Evolutionary conservation across 2,113 vertebrate species (phyloP), one percentile per base, ranked within the genome.

Genomic region (Tursiops truncatus): DNA sequence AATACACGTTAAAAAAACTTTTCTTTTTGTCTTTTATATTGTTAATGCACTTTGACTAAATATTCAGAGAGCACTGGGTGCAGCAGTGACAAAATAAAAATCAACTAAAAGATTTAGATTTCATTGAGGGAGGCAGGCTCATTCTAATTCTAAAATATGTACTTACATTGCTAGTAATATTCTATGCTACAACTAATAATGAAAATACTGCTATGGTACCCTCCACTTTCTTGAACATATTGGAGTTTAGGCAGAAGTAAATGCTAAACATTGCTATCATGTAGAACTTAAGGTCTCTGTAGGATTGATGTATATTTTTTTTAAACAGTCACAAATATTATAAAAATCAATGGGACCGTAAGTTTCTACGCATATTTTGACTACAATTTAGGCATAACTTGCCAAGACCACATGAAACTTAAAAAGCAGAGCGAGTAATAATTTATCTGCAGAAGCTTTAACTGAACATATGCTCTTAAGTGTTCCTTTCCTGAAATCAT

Each of bases 91-190:
- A 85, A 91, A 84, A 76, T 63, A 95, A 98, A 97, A 91, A 86
- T 44, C 60, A 76, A 89, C 26, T 82, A 86, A 82, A 94, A 92
- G 33, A 56, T 50, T 92, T 56, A n/a, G 28, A 93, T 77, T 91
- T 84, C 26, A 77, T 18, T 89, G 33, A 91, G n/a, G 89, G 11
- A 92, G 20, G 25, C 3, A 91, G 44, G 25, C 25, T 88, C 41
- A 80, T 36, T 67, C n/a, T 77, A 92, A 94, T 88, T 85, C 41
- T 92, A 95, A 87, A 95, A 60, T 85, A 74, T 84, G 94, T 94
- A 63, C 23, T 92, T 73, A 56, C 1, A 81, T 26, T 77, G 47
- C 23, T 25, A 92, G 50, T 80, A 91, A 92, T 74, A 76, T 28
- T 60, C 62, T 5, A 70, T 63, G 10, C 47, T 89, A 50, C 3